Conservation (phyloP, 1,140 invertebrate genomes). For the Pachyrhynchus sulphureomaculatus region DNA sequence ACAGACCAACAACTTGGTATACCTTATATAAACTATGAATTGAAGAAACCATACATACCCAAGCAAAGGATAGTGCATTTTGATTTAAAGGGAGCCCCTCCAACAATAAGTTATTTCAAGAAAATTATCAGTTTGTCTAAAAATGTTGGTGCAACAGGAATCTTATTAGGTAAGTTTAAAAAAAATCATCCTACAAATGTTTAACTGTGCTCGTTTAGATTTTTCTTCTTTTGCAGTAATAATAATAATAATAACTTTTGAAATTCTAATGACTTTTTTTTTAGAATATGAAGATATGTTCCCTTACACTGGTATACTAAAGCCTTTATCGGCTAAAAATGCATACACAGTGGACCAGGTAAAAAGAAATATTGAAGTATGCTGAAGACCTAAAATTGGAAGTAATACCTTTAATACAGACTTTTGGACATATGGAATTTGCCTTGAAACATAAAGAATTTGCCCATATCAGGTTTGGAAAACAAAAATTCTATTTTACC, state of each 20-base stretch:
- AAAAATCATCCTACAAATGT: too few species aligned
- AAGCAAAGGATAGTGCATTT: constrained; percentile 71
- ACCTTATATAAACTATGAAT: constrained; percentile 45
- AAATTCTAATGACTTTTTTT: too few species aligned
- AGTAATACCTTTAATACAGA: constrained; percentile 91
- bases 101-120: constrained; percentile 70
- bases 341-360: constrained; percentile 76
- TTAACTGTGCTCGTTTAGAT: too few species aligned
- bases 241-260: neutral
- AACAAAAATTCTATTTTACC: too few species aligned
- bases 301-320: constrained; percentile 75
- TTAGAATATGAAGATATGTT: constrained; percentile 98
- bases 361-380: constrained; percentile 59
- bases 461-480: constrained; percentile 58
- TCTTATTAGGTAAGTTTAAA: constrained; percentile 43
- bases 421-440: constrained; percentile 94
- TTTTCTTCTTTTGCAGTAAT: too few species aligned
- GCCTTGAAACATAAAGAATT: constrained; percentile 81
- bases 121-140: constrained; percentile 75
- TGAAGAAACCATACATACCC: constrained; percentile 49
- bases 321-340: constrained; percentile 69
- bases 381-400: constrained; percentile 70
- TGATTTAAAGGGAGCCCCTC: constrained; percentile 89
- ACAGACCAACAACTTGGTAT: constrained; percentile 47
- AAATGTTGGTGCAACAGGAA: constrained; percentile 78